phyloP scores from a whole-genome alignment of 2,888 invertebrate species.

The Parasteatoda lunata region DNA sequence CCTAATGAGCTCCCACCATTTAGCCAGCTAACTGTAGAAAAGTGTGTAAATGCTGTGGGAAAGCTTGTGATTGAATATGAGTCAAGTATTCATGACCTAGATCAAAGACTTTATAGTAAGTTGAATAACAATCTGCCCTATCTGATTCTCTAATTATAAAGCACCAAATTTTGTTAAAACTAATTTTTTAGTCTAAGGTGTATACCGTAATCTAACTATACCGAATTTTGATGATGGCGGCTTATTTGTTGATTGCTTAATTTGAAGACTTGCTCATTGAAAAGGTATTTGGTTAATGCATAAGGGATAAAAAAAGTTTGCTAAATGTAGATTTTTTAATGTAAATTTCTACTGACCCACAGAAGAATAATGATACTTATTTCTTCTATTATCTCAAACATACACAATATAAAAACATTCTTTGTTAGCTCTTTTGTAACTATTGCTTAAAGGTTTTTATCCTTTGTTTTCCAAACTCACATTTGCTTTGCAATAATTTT shows the following conservation, averaged over 20 bases:
- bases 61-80: constrained; percentile 88
- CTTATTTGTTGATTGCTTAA: too few relatives aligned
- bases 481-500: too few relatives aligned
- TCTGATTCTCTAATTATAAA: too few relatives aligned
- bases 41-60: constrained; percentile 88
- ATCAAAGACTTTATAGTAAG: constrained; percentile 77
- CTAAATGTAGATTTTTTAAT: not conserved
- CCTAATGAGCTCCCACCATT: constrained; percentile 85
- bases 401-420: not conserved
- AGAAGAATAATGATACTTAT: not conserved
- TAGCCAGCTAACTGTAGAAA: constrained; percentile 85
- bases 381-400: not conserved
- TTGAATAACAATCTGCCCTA: not conserved
- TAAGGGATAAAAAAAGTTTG: too few relatives aligned
- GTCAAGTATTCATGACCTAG: constrained; percentile 82
- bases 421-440: too few relatives aligned
- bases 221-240: too few relatives aligned
- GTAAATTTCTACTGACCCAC: not conserved
- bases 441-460: too few relatives aligned
- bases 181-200: constrained; percentile 9
- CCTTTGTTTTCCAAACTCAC: too few relatives aligned
- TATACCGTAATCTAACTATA: too few relatives aligned
- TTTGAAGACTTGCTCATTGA: too few relatives aligned
- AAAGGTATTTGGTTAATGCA: too few relatives aligned
- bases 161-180: not conserved